A percentile compares a stretch with the other conserved stretches of the same genome.
phyloP scores from a whole-genome alignment of 2,113 vertebrate genomes.

The Gila orcuttii region DNA sequence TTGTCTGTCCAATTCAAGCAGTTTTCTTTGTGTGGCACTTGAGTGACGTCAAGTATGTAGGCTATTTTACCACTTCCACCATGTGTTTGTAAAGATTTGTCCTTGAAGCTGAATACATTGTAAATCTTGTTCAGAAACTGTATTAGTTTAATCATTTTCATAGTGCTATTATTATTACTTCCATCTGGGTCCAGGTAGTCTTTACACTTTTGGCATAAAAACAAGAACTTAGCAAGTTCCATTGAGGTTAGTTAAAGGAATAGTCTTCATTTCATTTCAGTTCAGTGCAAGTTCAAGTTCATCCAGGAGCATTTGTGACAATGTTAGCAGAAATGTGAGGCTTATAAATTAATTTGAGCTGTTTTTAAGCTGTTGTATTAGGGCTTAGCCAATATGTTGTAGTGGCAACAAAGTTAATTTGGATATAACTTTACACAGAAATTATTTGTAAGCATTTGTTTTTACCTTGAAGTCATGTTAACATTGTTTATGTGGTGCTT shows the following conservation, averaged over 20 bases:
- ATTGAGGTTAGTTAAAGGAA: background rate
- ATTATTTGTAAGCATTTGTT: background rate
- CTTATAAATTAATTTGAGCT: background rate
- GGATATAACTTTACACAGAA: background rate
- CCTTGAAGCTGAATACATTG: constrained; percentile 8
- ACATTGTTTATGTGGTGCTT: background rate
- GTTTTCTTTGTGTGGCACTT: background rate
- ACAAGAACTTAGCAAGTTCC: background rate
- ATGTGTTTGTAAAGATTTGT: background rate
- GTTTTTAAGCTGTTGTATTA: background rate
- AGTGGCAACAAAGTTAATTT: background rate
- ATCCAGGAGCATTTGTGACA: background rate
- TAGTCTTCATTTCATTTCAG: background rate
- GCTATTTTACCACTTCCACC: background rate
- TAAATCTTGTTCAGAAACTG: background rate
- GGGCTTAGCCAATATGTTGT: background rate
- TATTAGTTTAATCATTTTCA: background rate
- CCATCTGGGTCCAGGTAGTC: background rate
- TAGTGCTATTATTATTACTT: background rate
- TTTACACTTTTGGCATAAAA: background rate
- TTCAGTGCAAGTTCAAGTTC: background rate
- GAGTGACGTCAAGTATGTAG: background rate
- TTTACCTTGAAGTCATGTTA: background rate
- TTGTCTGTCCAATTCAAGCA: background rate
- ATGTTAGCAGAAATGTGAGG: background rate